Conservation (phyloP, 2,797 vertebrate species). For the Siniperca obscura region DNA sequence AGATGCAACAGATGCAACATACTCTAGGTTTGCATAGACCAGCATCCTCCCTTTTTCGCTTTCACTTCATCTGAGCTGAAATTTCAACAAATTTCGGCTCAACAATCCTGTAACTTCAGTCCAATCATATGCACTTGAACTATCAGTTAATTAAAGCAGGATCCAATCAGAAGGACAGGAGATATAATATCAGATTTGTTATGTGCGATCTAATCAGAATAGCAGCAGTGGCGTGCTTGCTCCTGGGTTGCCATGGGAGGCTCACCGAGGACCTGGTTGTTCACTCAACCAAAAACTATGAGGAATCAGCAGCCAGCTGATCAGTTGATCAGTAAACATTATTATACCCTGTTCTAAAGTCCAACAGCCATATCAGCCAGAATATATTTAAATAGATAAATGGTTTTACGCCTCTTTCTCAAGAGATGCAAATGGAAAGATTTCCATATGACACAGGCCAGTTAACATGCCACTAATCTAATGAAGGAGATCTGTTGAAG, state of each 20-base stretch:
- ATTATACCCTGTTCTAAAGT: constrained; percentile 79
- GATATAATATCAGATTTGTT: constrained; percentile 78
- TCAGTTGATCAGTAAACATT: constrained; percentile 79
- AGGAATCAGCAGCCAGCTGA: constrained; percentile 73
- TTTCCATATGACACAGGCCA: constrained; percentile 82
- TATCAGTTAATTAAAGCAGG: constrained; percentile 82
- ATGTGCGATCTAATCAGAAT: constrained; percentile 75
- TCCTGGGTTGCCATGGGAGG: constrained; percentile 73
- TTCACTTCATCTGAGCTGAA: constrained; percentile 24
- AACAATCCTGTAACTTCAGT: constrained; percentile 69
- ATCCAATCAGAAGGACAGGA: constrained; percentile 74
- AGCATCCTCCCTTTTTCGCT: neutral
- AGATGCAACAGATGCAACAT: constrained; percentile 45
- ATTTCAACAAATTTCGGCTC: constrained; percentile 27
- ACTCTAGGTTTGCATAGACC: neutral
- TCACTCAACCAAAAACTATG: constrained; percentile 73
- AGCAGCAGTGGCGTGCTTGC: constrained; percentile 40
- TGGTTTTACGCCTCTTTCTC: constrained; percentile 75
- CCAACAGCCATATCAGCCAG: constrained; percentile 75
- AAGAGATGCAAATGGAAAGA: constrained; percentile 82
- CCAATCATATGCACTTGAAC: constrained; percentile 64
- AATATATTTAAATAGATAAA: constrained; percentile 86
- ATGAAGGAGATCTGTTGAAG: constrained; percentile 70
- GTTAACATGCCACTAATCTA: constrained; percentile 76
- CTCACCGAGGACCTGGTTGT: constrained; percentile 61